phyloP scores from a whole-genome alignment of 2,888 invertebrate genomes.

The Epiperipatus broadwayi region DNA sequence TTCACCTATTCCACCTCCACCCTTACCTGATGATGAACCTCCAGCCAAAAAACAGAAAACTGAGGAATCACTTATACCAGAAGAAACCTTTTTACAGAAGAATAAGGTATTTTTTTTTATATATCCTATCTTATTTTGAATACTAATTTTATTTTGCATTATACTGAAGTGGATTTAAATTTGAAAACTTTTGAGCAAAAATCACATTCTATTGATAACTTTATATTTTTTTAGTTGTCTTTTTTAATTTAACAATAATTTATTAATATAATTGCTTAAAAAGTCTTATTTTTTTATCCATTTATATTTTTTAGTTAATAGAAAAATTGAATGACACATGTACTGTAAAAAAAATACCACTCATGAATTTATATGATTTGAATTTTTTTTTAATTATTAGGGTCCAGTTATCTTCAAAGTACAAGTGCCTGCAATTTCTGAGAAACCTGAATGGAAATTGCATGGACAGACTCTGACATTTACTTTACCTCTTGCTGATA shows the following conservation, averaged over 20 bases:
- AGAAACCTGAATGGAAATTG: constrained; percentile 85
- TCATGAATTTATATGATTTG: no score
- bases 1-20: constrained; percentile 23
- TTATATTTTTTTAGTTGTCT: constrained; percentile 7
- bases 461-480: constrained; percentile 69
- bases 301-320: no score
- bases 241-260: constrained; percentile 7
- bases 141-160: no score
- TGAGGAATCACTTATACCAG: constrained; percentile 79
- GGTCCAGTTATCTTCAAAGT: constrained; percentile 62
- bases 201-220: constrained; percentile 33
- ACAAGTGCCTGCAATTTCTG: constrained; percentile 56
- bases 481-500: constrained; percentile 52
- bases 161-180: no score
- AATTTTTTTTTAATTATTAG: constrained; percentile 28
- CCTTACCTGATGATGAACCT: constrained; percentile 54
- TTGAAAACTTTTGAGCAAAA: constrained; percentile 44
- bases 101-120: constrained; percentile 16
- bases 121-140: constrained; percentile 8
- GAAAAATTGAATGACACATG: no score
- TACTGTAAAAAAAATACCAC: no score
- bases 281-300: no score
- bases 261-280: not conserved
- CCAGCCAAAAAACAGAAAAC: constrained; percentile 67
- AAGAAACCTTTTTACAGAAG: constrained; percentile 44